Evolutionary conservation across 2,113 vertebrate species (phyloP).

Genomic region (Haliaeetus leucogaster): DNA sequence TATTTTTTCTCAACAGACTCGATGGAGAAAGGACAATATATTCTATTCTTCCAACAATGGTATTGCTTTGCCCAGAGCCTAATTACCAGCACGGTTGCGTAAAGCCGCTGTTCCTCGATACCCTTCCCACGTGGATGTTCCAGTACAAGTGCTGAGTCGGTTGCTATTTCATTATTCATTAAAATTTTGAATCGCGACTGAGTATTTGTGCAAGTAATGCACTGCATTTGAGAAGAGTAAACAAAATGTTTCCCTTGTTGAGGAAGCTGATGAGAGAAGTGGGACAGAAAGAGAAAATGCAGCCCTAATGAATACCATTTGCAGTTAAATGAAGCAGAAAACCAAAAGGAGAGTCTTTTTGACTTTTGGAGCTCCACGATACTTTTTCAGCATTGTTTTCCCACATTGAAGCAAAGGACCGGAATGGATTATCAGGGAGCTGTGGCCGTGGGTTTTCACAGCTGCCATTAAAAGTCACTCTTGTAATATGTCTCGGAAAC

Average conservation of each 20-base stretch:
- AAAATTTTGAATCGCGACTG: not conserved
- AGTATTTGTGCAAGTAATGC: not conserved
- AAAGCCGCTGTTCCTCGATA: not conserved
- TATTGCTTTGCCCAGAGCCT: not conserved
- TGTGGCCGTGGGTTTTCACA: not conserved
- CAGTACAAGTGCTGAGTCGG: not conserved
- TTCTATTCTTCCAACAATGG: not conserved
- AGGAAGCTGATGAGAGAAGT: not conserved
- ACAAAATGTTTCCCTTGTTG: not conserved
- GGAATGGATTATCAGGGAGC: not conserved
- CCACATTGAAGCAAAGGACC: not conserved
- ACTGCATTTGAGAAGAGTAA: not conserved
- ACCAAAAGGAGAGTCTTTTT: not conserved
- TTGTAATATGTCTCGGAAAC: not conserved
- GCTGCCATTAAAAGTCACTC: not conserved
- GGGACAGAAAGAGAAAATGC: not conserved
- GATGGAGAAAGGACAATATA: not conserved
- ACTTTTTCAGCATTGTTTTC: not conserved
- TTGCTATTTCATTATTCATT: not conserved
- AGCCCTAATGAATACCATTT: not conserved
- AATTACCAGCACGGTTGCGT: not conserved
- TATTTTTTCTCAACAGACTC: not conserved
- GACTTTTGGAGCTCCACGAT: not conserved
- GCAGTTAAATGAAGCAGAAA: not conserved
- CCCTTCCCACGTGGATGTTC: not conserved